Evolutionary conservation across 2,113 vertebrate species (phyloP), one percentile per base, ranked within the genome.

Genomic region (Empidonax traillii): DNA sequence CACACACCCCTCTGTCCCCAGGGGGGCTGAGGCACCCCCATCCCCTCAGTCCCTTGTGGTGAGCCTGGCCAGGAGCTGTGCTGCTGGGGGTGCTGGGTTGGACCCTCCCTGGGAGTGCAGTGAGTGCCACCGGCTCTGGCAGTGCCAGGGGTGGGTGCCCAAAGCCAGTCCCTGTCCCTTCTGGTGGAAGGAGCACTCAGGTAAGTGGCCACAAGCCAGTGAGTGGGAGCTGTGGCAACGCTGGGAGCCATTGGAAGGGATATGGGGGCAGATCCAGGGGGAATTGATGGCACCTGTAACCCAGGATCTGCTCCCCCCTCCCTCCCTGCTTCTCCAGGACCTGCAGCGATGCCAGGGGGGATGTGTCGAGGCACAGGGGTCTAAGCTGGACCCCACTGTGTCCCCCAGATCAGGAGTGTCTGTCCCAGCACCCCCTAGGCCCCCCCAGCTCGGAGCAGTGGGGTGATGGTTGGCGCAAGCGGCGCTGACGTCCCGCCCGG

Each of bases 341-440:
- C 65, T 2, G 2, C 43, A 22, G 80, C 1, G 4, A 11, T 30
- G 20, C 71, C 61, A 5, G 2, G 74, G 15, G 14, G 33, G 67
- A 35, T 30, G 41, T 31, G 1, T 20, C 4, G 3, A 14, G 8
- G 61, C 12, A 1, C 41, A 22, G 68, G 47, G 56, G 9, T 41
- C 55, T 0, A 0, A 37, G n/a, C 3, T 10, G 19, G 61, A 20
- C 56, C 53, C 31, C 1, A 0, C 4, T 6, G 14, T 18, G 14
- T 14, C n/a, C 9, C 33, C 43, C 41, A 10, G 35, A 28, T 69
- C 15, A 44, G 66, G 37, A 77, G 77, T 9, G 4, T 46, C 68
- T 87, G 35, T 81, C 25, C 80, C 67, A 19, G 2, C 19, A 3
- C 6, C 31, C n/a, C 55, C 56, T 0, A 0, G 4, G 3, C 51